These are phyloP conservation scores for Craseonycteris thonglongyai DNA, from an alignment of 2,113 vertebrate genomes.

Conservation along the genomic window DNA sequence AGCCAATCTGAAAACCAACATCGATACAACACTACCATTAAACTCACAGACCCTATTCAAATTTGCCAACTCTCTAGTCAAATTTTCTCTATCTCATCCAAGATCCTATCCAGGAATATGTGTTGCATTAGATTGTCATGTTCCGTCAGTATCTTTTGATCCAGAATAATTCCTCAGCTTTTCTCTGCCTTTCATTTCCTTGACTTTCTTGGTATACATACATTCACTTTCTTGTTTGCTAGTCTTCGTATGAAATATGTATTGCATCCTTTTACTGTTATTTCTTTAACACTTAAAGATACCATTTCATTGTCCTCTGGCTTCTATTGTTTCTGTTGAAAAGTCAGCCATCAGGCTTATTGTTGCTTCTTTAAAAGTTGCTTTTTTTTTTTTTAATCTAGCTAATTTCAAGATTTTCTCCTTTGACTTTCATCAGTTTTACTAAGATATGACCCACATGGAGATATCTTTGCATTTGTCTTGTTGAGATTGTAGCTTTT, in stretches of 20 bases:
- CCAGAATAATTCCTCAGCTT: background rate
- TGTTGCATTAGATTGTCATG: background rate
- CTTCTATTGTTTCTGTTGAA: background rate
- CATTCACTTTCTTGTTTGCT: background rate
- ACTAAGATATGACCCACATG: background rate
- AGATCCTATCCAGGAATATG: background rate
- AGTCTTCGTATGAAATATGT: background rate
- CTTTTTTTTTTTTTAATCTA: background rate
- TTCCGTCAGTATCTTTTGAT: background rate
- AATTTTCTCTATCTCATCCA: background rate
- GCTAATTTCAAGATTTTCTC: background rate
- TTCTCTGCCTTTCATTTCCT: background rate
- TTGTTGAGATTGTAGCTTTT: background rate
- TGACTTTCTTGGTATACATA: background rate
- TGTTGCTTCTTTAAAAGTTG: background rate
- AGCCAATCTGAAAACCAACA: background rate
- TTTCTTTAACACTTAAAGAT: background rate
- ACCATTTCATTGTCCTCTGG: background rate
- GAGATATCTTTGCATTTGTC: background rate
- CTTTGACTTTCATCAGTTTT: background rate
- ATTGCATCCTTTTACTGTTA: background rate
- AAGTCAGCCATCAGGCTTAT: background rate
- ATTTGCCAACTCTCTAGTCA: background rate
- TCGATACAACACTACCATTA: background rate
- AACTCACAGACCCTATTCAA: background rate